Base-by-base conservation (phyloP, 2,797 vertebrate species). In the Telmatherina bonti region DNA sequence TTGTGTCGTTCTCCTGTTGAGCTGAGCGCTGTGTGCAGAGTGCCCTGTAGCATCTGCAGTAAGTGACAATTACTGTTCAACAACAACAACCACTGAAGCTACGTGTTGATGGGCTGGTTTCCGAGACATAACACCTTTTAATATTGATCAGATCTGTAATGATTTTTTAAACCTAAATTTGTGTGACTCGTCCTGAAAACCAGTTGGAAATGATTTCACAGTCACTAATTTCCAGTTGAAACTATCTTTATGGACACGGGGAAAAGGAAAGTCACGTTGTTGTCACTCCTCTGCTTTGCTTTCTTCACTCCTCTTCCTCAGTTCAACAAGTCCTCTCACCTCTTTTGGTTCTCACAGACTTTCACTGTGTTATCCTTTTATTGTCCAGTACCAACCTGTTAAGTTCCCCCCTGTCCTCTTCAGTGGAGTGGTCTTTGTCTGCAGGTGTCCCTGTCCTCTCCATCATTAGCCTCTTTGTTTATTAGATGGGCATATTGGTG, bases 1-100 rank as follows among this genome's bases (percentile, higher is more conserved):
- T 84, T 90, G 88, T 77, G 68, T 91, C 74, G 56, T 88, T 81
- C 88, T 89, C 81, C 88, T 82, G 30, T 41, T 90, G 89, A 82
- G 85, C 87, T 81, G 84, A 91, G 91, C 86, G 70, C 92, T 90
- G 29, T 86, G 76, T 95, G 91, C 92, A 93, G 87, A 88, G 86
- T 94, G 75, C 93, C 93, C 89, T 96, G 91, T 94, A 89, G 90
- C 80, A 90, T 95, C 85, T 95, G 92, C 92, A 94, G 91, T 95
- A 95, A 95, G 92, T 96, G 91, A 86, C 72, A 35, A 81, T 84
- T 74, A 68, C 79, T 79, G 41, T 18, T 88, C 73, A 87, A n/a
- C n/a, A 31, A 81, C 77, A 68, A 63, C 51, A 36, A 60, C 62
- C 64, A 61, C 65, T 27, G 60, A 74, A 63, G 58, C 20, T 35